Evolutionary conservation across 2,797 vertebrate genomes (phyloP).

Genomic region (Lophotriccus pileatus): DNA sequence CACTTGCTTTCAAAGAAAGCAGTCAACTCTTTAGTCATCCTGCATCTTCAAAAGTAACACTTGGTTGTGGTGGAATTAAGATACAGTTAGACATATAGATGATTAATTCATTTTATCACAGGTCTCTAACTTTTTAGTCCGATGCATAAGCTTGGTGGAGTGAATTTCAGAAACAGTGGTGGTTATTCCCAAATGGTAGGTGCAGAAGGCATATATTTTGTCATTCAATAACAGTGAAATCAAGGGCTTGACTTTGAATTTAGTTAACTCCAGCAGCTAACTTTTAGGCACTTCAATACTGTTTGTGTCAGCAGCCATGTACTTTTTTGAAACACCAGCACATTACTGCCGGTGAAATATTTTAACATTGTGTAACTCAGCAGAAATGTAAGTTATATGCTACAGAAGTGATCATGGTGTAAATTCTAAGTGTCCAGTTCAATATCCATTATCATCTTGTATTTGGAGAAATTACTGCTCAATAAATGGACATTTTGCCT

Average conservation of each 20-base stretch:
- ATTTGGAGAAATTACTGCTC: not conserved
- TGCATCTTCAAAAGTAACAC: not conserved
- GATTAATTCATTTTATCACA: not conserved
- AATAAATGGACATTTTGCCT: not conserved
- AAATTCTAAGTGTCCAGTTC: not conserved
- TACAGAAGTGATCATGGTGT: not conserved
- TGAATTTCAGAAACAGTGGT: fast-evolving
- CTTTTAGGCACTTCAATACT: not conserved
- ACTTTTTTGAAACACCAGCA: not conserved
- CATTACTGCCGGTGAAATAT: not conserved
- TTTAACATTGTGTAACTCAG: not conserved
- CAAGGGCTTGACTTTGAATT: not conserved
- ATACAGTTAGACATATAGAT: not conserved
- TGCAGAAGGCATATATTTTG: not conserved
- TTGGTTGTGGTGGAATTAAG: not conserved
- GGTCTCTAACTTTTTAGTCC: not conserved
- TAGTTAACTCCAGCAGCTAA: not conserved
- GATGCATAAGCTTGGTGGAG: not conserved
- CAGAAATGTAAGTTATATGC: not conserved
- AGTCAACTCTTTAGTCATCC: not conserved
- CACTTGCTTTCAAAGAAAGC: not conserved
- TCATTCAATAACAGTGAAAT: not conserved
- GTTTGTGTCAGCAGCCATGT: not conserved
- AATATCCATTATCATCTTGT: not conserved
- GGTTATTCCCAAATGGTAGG: not conserved